Base-by-base conservation (phyloP, 1,140 invertebrate species). In the Nephotettix cincticeps region DNA sequence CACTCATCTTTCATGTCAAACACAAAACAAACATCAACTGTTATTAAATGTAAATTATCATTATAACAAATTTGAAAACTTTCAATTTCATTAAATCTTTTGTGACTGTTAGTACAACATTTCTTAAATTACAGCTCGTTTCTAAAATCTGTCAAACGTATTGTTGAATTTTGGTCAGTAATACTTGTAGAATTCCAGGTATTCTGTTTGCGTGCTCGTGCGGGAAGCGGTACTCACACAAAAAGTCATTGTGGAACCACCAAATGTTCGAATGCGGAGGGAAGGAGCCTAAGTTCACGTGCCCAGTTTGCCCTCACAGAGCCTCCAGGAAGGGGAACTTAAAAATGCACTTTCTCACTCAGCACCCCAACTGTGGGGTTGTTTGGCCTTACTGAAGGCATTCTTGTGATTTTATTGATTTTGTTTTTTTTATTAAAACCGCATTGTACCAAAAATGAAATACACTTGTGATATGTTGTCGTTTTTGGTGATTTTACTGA, bases 181-280 rank as follows among this genome's bases (percentile, higher is more conserved):
- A 36, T 14, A 36, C 14, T 4, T 36, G 14, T 14, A 36, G 32
- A 36, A 4, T 36, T 36, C 4, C 32, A 36, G 32, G 32, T 36
- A n/a, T n/a, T n/a, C 54, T 4, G 29, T 71, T 71, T 40, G 19
- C 30, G n/a, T 40, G 65, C 61, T 21, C 69, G 3, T 74, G 73
- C 11, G 73, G 73, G n/a, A 27, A 65, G 17, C 27, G 14, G 1
- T 74, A 72, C 36, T 65, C 32, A 56, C 61, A 82, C 70, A 82
- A 80, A 43, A 80, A 80, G 30, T 83, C 84, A 2, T 75, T 87
- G 51, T 80, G 79, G 69, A 82, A 82, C 56, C 86, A 87, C 72
- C 77, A 84, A 14, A 79, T 81, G 19, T 83, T 84, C 65, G 85
- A 86, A 67, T 86, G 86, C 69, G 84, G 84, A 30, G 70, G 68